These are phyloP conservation scores for Neosilurus mollespiculum DNA, from an alignment of 2,797 vertebrate genomes.

Conservation along the genomic window DNA sequence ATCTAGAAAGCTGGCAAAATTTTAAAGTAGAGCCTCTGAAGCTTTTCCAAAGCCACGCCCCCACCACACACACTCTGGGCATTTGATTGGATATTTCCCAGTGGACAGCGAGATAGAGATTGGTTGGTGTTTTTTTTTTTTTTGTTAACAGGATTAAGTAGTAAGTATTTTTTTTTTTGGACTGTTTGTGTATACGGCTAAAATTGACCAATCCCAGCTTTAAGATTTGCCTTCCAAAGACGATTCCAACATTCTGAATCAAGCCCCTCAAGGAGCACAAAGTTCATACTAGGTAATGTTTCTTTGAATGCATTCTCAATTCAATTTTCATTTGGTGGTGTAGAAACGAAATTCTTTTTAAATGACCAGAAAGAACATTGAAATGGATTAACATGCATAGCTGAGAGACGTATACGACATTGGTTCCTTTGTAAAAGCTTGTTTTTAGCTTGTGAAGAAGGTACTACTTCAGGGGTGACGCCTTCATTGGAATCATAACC, in stretches of 20 bases:
- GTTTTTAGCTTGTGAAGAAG: constrained; percentile 21
- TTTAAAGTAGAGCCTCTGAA: no score
- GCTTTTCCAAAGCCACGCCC: no score
- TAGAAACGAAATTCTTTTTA: not conserved
- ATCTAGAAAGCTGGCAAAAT: no score
- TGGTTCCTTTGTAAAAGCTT: constrained; percentile 15
- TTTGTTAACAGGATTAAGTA: no score
- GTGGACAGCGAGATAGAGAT: no score
- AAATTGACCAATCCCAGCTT: no score
- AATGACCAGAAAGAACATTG: constrained; percentile 37
- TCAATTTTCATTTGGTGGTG: not conserved
- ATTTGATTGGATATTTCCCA: no score
- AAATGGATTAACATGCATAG: constrained; percentile 48
- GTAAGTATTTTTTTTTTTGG: no score
- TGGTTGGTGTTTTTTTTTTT: no score
- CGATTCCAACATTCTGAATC: not conserved
- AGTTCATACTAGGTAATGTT: not conserved
- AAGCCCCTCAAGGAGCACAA: no score
- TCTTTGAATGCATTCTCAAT: not conserved
- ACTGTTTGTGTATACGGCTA: no score
- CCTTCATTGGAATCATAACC: constrained; percentile 97
- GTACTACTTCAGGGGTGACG: constrained; percentile 89
- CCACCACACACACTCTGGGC: no score
- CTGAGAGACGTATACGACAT: constrained; percentile 39
- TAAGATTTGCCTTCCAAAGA: not conserved